Base-by-base conservation (phyloP, 2,888 invertebrate species). In the Phaedon cochleariae region DNA sequence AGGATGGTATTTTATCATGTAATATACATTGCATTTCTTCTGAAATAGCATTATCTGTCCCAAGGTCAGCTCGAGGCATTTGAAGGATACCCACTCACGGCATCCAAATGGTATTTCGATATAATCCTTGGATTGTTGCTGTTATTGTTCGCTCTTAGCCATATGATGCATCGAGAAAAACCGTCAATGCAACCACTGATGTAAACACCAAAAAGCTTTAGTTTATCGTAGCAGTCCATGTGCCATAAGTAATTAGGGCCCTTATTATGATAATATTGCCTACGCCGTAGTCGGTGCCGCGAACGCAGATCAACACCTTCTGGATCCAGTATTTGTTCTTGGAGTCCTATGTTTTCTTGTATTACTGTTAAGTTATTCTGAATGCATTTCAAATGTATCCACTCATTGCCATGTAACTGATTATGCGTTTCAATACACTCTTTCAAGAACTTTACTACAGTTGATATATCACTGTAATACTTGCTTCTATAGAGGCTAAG, bases 321-420 rank as follows among this genome's bases (percentile, higher is more conserved):
- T 7, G 58, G 45, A 21, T 58, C 57, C 20, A 57, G 45, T 45
- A 57, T 22, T 10, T 57, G 45, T 12, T 45, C 21, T 22, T 20
- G 3, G 5, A 45, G 26, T 15, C 57, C 20, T 1, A 57, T 45
- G 7, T 15, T 57, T 22, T 45, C 26, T 45, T 21, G 55, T 2
- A 17, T 55, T 2, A 55, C 21, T 18, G 17, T 34, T 20, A 31
- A 55, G 1, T 37, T 21, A 37, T 22, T 57, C 20, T 37, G 34
- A 5, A 57, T 17, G 41, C 57, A 57, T 57, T 21, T 41, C 4
- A 57, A 21, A 37, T 45, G 45, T 41, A 57, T 57, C 57, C 57
- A 57, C 20, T 15, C 41, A n/a, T n/a, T n/a, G n/a, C n/a, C n/a
- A n/a, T n/a, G n/a, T n/a, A n/a, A n/a, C n/a, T n/a, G n/a, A n/a